Evolutionary conservation across 2,888 invertebrate genomes (phyloP), one percentile per base, ranked within the genome.

Genomic region (Cenopis cana): DNA sequence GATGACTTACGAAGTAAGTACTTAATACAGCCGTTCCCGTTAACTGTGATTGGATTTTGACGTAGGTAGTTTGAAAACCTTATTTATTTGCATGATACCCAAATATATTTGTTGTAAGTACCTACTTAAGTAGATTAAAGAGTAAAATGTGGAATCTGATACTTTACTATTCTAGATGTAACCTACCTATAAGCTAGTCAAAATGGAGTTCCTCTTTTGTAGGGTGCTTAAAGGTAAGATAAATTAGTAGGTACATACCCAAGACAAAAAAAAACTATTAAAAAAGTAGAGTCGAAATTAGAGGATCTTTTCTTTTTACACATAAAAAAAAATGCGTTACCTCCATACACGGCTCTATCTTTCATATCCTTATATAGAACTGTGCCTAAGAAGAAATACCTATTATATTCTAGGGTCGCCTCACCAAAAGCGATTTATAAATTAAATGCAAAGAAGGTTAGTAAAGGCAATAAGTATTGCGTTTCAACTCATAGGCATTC

Each of bases 401-500:
- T 24, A 24, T 59, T 24, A 24, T 11, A 54, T 59, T 24, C 38
- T 11, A 54, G 68, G 24, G 33, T 69, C 64, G 61, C 8, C 20
- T 62, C 36, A 24, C 52, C 52, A 38, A 29, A 70, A 59, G 46
- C 56, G 64, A 14, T 56, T 41, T 64, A 59, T 70, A 18, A 66
- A 70, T 70, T 70, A 59, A 65, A 70, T 70, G 59, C 59, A 70
- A 69, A 69, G 50, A 57, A 65, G 69, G 57, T 33, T 18, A 52
- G 49, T 52, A 54, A 70, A 59, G 50, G 65, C 70, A 70, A 70
- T 70, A 70, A 65, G 70, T 66, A 33, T 70, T 60, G 41, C 41
- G 65, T 70, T 70, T 50, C 69, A 29, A 69, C 57, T 59, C 57
- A 52, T 65, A 60, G 59, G 65, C 70, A 70, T 70, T 70, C 70